phyloP scores from a whole-genome alignment of 2,113 vertebrate species.

The Rhinolophus ferrumequinum region DNA sequence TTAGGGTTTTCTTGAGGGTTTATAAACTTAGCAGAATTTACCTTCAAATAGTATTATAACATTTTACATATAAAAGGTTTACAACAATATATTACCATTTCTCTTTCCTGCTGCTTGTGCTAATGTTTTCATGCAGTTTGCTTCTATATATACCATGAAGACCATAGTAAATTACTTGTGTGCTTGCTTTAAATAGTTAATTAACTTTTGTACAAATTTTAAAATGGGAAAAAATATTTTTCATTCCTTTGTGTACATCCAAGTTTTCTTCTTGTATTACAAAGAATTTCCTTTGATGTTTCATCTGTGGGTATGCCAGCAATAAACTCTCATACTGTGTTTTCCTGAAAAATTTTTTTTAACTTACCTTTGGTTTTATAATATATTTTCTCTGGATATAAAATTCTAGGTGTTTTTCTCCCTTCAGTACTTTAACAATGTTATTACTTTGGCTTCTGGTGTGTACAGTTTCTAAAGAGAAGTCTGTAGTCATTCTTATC shows the following conservation, averaged over 20 bases:
- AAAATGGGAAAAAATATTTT: background rate
- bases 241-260: background rate
- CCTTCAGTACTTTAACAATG: background rate
- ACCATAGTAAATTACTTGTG: background rate
- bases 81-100: background rate
- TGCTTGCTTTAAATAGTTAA: background rate
- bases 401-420: background rate
- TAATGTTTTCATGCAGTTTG: background rate
- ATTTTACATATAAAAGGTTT: background rate
- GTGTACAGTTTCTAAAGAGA: background rate
- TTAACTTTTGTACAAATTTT: background rate
- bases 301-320: background rate
- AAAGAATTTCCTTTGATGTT: constrained; percentile 3
- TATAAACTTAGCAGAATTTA: background rate
- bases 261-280: background rate
- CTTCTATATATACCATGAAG: background rate
- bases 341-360: background rate
- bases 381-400: background rate
- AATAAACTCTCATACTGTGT: background rate
- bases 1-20: background rate
- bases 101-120: background rate
- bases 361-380: background rate
- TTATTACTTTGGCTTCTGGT: background rate
- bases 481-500: background rate
- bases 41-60: background rate